Percentiles rank a stretch among this genome's conserved stretches.
These are phyloP conservation scores for Drosophila pallidifrons DNA, from an alignment of 1,140 invertebrate species.

Conservation along the genomic window DNA sequence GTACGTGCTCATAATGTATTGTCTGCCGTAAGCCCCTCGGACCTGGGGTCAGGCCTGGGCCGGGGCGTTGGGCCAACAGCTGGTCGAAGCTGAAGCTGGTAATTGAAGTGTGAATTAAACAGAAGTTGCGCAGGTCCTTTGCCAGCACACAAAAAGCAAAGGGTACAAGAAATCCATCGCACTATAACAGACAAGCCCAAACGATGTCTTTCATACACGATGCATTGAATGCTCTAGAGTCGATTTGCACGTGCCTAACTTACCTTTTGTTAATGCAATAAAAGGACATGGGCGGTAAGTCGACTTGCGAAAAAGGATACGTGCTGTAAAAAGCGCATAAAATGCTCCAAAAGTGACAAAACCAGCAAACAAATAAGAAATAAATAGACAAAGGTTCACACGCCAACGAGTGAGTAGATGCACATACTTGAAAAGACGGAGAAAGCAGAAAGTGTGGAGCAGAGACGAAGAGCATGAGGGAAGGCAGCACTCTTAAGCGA, in stretches of 20 bases:
- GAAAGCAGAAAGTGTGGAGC: neutral
- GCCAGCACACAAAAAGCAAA: neutral
- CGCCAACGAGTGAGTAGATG: constrained; percentile 6
- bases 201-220: neutral
- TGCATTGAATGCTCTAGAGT: neutral
- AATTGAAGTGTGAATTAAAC: constrained; percentile 46
- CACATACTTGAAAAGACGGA: neutral
- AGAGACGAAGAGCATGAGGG: neutral
- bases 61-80: neutral
- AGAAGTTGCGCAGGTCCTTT: constrained; percentile 29
- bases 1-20: constrained; percentile 41
- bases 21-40: constrained; percentile 30
- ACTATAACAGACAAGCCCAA: constrained; percentile 3
- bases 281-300: constrained; percentile 54
- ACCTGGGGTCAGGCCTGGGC: neutral
- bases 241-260: constrained; percentile 47
- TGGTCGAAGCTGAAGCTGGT: constrained; percentile 2
- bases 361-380: constrained; percentile 32
- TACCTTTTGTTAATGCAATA: constrained; percentile 70
- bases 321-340: constrained; percentile 77
- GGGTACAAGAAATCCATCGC: constrained; percentile 8
- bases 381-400: constrained; percentile 45
- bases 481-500: neutral
- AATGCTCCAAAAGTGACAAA: constrained; percentile 64
- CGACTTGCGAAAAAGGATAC: constrained; percentile 77